Base-by-base conservation (phyloP, 2,113 vertebrate genomes). In the Albula goreensis region DNA sequence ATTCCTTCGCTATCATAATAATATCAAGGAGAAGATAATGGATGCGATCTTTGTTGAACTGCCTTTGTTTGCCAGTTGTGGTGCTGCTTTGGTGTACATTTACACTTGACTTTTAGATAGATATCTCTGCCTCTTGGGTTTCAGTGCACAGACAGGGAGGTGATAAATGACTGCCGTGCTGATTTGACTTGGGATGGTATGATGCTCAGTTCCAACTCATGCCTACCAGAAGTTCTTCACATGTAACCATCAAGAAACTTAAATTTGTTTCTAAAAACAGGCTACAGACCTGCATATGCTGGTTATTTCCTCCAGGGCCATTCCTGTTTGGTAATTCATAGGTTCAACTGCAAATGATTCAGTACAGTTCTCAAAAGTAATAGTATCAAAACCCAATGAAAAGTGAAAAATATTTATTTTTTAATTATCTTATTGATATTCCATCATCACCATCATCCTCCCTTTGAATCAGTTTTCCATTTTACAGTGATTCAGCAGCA, bases 401-500 rank as follows among this genome's bases (percentile, higher is more conserved):
- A 70, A 70, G 0, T 19, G 63, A 70, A 7, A n/a, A 6, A 22
- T 70, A 19, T n/a, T 5, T 66, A 66, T 66, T 66, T 66, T 66
- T 19, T 19, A 7, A 66, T 19, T 3, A 19, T 9, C n/a, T 25
- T 74, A 74, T 74, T 25, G n/a, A 31, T n/a, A n/a, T 74, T 74
- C n/a, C 22, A 31, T 74, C 70, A 74, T 13, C 31, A 41, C 31
- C 31, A 41, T 41, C 31, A 41, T 41, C 31, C 31, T 41, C 31
- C 31, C 31, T 41, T 41, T 85, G 85, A 84, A 88, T 85, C 86
- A 89, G 85, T 82, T 74, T 19, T 50, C 83, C 81, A 81, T 78
- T 87, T 74, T 74, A 74, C 25, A 31, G 86, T 84, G 80, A 87
- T 78, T 80, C 79, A 83, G 51, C 51, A 89, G 87, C 89, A 88